phyloP scores from a whole-genome alignment of 35 echinoderm and acorn worm species.

The Heliocidaris tuberculata region DNA sequence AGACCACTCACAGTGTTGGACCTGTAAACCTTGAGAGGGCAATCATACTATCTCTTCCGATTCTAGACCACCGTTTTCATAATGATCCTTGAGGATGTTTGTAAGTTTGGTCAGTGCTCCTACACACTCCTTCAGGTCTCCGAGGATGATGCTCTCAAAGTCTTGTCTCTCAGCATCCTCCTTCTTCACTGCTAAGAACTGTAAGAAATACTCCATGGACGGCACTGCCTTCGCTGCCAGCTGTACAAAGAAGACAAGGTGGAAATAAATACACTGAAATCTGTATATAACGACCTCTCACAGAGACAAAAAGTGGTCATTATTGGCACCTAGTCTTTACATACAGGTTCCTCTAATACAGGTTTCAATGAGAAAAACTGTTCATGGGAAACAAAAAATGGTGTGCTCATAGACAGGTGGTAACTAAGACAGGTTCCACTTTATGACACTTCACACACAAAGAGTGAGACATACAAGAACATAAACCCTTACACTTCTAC shows the following conservation, averaged over 20 bases:
- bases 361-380: too few species aligned
- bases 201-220: slow-evolving; percentile 59
- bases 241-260: slow-evolving; percentile 49
- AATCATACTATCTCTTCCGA: slow-evolving; percentile 20
- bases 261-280: neutral
- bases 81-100: slow-evolving; percentile 43
- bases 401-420: too few species aligned
- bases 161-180: slow-evolving; percentile 63
- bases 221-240: slow-evolving; percentile 79
- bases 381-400: too few species aligned
- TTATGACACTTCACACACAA: too few species aligned
- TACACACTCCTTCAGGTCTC: slow-evolving; percentile 55
- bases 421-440: too few species aligned
- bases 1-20: too few species aligned
- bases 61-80: slow-evolving; percentile 45
- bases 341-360: too few species aligned
- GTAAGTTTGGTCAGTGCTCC: slow-evolving; percentile 47
- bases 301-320: too few species aligned
- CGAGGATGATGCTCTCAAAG: slow-evolving; percentile 54
- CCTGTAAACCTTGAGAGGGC: neutral
- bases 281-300: too few species aligned
- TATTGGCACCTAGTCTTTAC: too few species aligned
- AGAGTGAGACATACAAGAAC: too few species aligned
- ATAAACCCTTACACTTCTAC: too few species aligned
- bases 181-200: slow-evolving; percentile 72